Base-by-base conservation (phyloP, 2,113 vertebrate genomes). In the Barbus barbus region DNA sequence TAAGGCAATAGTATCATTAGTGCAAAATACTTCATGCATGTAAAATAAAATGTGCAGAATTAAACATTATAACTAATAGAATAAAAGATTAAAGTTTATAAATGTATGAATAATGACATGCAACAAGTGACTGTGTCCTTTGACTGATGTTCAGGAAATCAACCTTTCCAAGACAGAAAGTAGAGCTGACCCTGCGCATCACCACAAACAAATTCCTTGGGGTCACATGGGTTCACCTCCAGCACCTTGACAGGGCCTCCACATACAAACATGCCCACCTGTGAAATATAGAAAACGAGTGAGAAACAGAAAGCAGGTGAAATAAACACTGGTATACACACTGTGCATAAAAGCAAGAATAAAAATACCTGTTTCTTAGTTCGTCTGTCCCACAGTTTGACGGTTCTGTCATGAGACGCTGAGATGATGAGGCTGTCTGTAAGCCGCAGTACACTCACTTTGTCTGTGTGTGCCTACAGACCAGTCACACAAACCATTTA, bases 351-450 rank as follows among this genome's bases (percentile, higher is more conserved):
- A 53, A 16, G 3, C 4, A 63, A 7, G 2, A 24, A 51, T 1
- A 9, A 14, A 3, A 3, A 3, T 31, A 93, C 93, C 93, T 94
- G 94, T 89, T 92, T 94, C 86, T 92, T 94, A 22, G 93, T 94
- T 60, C 71, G 74, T 86, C 91, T 90, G 90, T 94, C 90, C 94
- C 94, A 95, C 85, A 95, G 91, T 89, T 95, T 95, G 78, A 95
- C 85, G 0, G 92, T 94, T 46, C 87, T 46, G 91, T 95, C 94
- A 8, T 86, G 26, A 28, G 94, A 95, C 7, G 90, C 93, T 0
- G 94, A 94, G 89, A 95, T 90, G 88, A 95, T 91, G 81, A 51
- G 85, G 81, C 31, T 86, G 13, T 84, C 78, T 0, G 93, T 94
- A 22, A 94, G 51, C 83, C 83, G 92, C 85, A 95, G 86, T 28